Base-by-base conservation (phyloP, 2,113 vertebrate species). In the Phoxinus phoxinus region DNA sequence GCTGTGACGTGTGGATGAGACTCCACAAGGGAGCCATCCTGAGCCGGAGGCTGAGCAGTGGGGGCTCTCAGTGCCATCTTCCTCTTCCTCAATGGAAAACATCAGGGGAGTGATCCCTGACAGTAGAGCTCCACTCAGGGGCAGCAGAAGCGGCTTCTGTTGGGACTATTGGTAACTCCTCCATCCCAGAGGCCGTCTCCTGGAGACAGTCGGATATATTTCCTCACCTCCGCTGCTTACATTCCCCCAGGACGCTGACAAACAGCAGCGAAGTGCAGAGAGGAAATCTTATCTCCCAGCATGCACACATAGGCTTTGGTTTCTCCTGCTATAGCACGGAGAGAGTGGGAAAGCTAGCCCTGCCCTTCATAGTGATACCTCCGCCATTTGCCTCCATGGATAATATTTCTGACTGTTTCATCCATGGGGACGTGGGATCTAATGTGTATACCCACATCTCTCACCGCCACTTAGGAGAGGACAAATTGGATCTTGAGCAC, bases 1-100 rank as follows among this genome's bases (percentile, higher is more conserved):
- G 87, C 80, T 85, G 86, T 93, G 92, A 93, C 90, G 90, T 91
- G 91, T 71, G 83, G 89, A 89, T 23, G 89, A 88, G 92, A 87
- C 83, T 76, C 84, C 69, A 73, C 83, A 44, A 84, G 88, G 88
- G 87, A 90, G 65, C 81, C 84, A 85, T 94, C 90, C 90, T 85
- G 91, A 92, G 88, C 91, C 78, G 83, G 90, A 91, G 91, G 87
- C 84, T 77, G 81, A 88, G 84, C 91, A 86, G 89, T 90, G 84
- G 91, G 90, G 88, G 74, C 88, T 89, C 86, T 86, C 82, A 77
- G 87, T 56, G 21, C 72, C 58, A 48, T 87, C 86, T 91, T 90
- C 84, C 73, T 84, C 85, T 92, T 81, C 87, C 90, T 86, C 76
- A 76, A 44, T 85, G 84, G 89, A 77, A 87, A 86, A 86, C 61